These are phyloP conservation scores for Hetaerina americana DNA, from an alignment of 1,140 invertebrate species.

Conservation along the genomic window DNA sequence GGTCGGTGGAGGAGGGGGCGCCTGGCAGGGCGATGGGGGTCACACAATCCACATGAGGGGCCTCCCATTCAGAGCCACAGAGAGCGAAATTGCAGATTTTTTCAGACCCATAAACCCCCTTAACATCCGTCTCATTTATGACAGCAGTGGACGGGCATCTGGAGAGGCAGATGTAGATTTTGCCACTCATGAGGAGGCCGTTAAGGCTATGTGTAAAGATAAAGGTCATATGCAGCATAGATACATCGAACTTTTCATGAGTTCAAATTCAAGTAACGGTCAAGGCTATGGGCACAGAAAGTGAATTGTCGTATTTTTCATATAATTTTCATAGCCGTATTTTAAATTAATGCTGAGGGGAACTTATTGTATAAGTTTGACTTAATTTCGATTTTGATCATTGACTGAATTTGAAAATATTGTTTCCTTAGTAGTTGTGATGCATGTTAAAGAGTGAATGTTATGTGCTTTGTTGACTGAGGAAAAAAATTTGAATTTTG, in stretches of 20 bases:
- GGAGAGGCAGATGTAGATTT: constrained; percentile 91
- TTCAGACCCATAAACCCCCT: constrained; percentile 74
- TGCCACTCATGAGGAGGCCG: constrained; percentile 72
- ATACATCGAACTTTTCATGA: constrained; percentile 80
- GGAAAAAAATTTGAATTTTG: not conserved
- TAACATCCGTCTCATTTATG: constrained; percentile 67
- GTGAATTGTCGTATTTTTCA: not conserved
- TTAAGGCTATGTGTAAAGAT: constrained; percentile 69
- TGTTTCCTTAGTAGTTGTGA: not conserved
- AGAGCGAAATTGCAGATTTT: constrained; percentile 78
- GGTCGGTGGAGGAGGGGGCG: constrained; percentile 29
- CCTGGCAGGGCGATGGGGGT: constrained; percentile 30
- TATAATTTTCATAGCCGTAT: not conserved
- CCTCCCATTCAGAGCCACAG: constrained; percentile 70
- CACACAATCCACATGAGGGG: constrained; percentile 85
- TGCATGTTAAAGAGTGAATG: not conserved
- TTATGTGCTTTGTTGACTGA: not conserved
- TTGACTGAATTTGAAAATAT: not conserved
- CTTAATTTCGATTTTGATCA: not conserved
- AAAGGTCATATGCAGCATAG: constrained; percentile 79
- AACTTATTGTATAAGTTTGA: not conserved
- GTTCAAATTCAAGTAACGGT: constrained; percentile 43
- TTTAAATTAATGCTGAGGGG: not conserved
- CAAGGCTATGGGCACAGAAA: not conserved
- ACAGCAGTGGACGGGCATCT: constrained; percentile 69